Conservation (phyloP, 2,797 vertebrate species). For the Psittacula derbiana region DNA sequence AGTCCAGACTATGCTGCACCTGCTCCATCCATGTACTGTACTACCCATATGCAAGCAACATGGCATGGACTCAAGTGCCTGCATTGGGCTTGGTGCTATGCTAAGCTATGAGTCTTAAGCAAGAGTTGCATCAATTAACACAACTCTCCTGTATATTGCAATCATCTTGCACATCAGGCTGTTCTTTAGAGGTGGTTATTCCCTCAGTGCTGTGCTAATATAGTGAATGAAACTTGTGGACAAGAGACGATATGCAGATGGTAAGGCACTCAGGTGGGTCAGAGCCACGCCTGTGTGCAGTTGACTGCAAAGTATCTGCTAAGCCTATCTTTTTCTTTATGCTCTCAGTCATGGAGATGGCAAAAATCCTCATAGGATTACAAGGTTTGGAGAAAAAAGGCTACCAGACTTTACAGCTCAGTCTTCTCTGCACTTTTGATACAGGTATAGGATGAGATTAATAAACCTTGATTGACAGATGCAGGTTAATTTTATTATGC, state of each 20-base stretch:
- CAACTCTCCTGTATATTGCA: background rate
- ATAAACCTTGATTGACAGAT: background rate
- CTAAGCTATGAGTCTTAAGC: background rate
- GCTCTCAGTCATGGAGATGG: background rate
- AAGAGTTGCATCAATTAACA: background rate
- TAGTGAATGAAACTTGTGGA: background rate
- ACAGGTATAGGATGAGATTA: background rate
- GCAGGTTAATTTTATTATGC: background rate
- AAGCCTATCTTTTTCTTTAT: background rate
- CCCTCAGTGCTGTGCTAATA: background rate
- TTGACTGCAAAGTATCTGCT: background rate
- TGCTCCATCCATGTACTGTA: background rate
- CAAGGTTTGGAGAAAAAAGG: background rate
- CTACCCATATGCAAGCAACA: background rate
- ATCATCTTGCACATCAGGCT: background rate
- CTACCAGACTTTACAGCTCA: background rate
- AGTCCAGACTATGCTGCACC: background rate
- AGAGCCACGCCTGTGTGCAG: background rate
- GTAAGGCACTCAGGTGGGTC: background rate
- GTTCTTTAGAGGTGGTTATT: background rate
- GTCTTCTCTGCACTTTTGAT: background rate
- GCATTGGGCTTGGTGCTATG: background rate
- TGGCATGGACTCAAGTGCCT: background rate
- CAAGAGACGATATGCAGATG: rapidly evolving
- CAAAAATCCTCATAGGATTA: background rate